phyloP scores from a whole-genome alignment of 2,797 vertebrate genomes.

The Cygnus olor region DNA sequence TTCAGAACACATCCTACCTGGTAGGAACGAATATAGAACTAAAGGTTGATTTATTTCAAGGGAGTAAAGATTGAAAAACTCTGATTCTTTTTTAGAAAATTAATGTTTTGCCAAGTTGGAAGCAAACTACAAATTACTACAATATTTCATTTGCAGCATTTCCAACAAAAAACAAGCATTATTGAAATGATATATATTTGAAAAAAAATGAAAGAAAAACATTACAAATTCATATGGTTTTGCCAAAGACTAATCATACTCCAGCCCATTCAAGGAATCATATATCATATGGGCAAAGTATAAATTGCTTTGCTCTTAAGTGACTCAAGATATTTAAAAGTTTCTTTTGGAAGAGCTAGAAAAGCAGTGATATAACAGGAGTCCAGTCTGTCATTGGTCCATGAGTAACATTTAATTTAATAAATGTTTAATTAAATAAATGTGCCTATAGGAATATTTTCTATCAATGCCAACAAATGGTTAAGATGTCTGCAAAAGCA shows the following conservation, averaged over 20 bases:
- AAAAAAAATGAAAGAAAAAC: background rate
- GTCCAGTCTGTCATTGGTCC: background rate
- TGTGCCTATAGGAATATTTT: background rate
- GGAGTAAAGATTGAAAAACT: background rate
- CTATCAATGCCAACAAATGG: background rate
- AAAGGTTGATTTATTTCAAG: background rate
- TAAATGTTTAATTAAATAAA: background rate
- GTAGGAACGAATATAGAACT: background rate
- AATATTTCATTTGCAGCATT: background rate
- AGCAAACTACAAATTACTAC: background rate
- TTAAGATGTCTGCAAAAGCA: conserved; percentile 4
- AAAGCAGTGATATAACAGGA: background rate
- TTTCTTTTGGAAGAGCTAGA: background rate
- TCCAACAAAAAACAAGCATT: background rate
- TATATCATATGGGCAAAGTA: background rate
- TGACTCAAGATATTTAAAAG: conserved; percentile 1
- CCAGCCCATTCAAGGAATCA: background rate
- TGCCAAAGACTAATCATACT: background rate
- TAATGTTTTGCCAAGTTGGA: background rate
- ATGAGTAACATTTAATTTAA: background rate
- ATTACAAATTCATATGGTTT: background rate
- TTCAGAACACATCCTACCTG: background rate
- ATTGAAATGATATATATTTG: background rate
- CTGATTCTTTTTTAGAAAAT: background rate
- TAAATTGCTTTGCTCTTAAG: conserved; percentile 15